Conservation (phyloP, 2,113 vertebrate genomes). For the Pelobates fuscus region DNA sequence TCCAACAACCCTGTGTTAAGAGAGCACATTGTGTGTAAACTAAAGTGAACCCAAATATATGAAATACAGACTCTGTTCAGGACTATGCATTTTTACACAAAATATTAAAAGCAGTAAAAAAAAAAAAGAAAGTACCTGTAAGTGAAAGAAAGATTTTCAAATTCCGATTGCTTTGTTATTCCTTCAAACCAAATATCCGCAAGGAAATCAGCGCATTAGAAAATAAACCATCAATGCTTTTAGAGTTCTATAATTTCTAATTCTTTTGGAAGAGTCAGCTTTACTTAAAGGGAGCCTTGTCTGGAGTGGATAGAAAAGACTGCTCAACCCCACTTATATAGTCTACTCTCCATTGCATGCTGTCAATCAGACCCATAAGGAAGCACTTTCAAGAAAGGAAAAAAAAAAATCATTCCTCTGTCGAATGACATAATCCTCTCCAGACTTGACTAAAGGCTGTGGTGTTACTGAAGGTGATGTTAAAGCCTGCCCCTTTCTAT, state of each 20-base stretch:
- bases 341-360: slow-evolving; percentile 9
- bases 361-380: slow-evolving; percentile 48
- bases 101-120: not conserved
- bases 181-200: slow-evolving; percentile 6
- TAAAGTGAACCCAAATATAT: too few relatives aligned
- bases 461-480: slow-evolving; percentile 27
- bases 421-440: slow-evolving; percentile 39
- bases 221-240: not conserved
- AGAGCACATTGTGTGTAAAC: too few relatives aligned
- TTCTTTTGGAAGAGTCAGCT: not conserved
- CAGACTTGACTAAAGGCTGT: slow-evolving; percentile 30
- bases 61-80: too few relatives aligned
- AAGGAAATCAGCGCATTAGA: not conserved
- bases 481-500: slow-evolving; percentile 26
- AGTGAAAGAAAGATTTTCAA: not conserved
- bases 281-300: slow-evolving; percentile 22
- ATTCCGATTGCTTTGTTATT: not conserved
- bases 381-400: slow-evolving; percentile 38
- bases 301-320: slow-evolving; percentile 1
- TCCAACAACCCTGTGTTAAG: too few relatives aligned
- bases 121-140: not conserved
- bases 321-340: slow-evolving; percentile 29
- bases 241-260: not conserved
- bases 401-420: slow-evolving; percentile 22
- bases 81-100: too few relatives aligned